These are phyloP conservation scores for Xenotilapia flavipinnis DNA, from an alignment of 2,113 vertebrate species.

Conservation along the genomic window DNA sequence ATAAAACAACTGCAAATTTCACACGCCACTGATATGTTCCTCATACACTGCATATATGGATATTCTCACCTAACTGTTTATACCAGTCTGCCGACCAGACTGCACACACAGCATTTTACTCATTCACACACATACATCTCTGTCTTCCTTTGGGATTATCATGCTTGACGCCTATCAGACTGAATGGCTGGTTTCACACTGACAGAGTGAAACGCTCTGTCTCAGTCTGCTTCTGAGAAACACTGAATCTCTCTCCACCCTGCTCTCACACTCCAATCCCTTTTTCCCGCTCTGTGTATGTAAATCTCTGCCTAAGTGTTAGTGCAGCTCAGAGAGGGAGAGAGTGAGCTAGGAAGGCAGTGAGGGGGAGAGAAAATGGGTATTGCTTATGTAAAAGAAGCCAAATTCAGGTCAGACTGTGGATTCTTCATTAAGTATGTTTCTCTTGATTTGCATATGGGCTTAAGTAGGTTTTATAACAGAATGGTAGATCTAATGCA, in stretches of 20 bases:
- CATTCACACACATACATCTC: not conserved
- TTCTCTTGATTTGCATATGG: not conserved
- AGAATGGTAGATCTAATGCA: not conserved
- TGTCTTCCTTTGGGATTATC: constrained; percentile 44
- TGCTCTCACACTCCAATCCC: constrained; percentile 4
- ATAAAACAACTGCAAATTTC: constrained; percentile 1
- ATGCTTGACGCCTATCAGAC: constrained; percentile 52
- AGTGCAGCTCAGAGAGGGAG: constrained; percentile 6
- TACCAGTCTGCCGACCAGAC: constrained; percentile 5
- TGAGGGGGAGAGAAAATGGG: constrained; percentile 15
- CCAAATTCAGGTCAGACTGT: constrained; percentile 51
- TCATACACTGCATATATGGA: not conserved
- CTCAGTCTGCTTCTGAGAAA: constrained; percentile 40
- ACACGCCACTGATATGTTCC: not conserved
- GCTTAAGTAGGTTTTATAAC: not conserved
- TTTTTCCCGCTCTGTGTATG: constrained; percentile 22
- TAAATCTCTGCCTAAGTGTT: constrained; percentile 36
- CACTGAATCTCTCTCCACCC: constrained; percentile 8
- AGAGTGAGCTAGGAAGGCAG: not conserved
- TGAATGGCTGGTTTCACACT: constrained; percentile 57
- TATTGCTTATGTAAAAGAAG: constrained; percentile 51
- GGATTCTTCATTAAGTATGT: constrained; percentile 29
- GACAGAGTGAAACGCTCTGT: constrained; percentile 53
- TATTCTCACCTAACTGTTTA: constrained; percentile 16
- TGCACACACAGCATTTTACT: not conserved